Evolutionary conservation across 2,797 vertebrate genomes (phyloP).

Genomic region (Hydrolagus colliei): DNA sequence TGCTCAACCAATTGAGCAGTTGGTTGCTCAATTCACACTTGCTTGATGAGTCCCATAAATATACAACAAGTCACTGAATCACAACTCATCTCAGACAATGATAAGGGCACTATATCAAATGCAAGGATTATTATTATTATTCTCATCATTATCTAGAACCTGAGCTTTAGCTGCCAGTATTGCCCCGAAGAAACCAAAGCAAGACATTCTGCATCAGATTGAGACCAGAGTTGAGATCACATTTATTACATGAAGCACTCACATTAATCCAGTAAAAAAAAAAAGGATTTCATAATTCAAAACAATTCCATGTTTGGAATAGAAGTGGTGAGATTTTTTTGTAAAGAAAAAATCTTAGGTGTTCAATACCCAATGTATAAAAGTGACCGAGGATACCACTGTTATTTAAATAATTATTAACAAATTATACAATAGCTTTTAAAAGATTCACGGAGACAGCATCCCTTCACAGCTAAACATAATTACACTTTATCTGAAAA

Average conservation of each 20-base stretch:
- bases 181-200: not conserved
- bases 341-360: not conserved
- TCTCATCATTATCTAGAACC: too few relatives aligned
- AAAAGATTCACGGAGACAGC: not conserved
- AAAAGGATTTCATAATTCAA: conserved; percentile 19
- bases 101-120: too few relatives aligned
- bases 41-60: too few relatives aligned
- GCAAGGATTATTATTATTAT: too few relatives aligned
- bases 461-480: not conserved
- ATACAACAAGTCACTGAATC: too few relatives aligned
- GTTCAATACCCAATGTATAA: conserved; percentile 8
- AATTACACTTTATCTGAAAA: not conserved
- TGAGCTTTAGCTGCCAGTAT: too few relatives aligned
- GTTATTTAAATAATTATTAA: not conserved
- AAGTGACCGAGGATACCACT: not conserved
- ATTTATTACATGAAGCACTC: conserved; percentile 29
- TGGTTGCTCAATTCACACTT: too few relatives aligned
- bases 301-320: conserved; percentile 23
- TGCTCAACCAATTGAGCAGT: too few relatives aligned
- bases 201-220: not conserved
- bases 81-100: too few relatives aligned
- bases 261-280: conserved; percentile 26
- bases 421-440: not conserved
- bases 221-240: not conserved
- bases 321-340: not conserved